A percentile compares a stretch with the other conserved stretches of the same genome.
These are phyloP conservation scores for Myrmophylax atrothorax DNA, from an alignment of 2,113 vertebrate genomes.

Conservation along the genomic window DNA sequence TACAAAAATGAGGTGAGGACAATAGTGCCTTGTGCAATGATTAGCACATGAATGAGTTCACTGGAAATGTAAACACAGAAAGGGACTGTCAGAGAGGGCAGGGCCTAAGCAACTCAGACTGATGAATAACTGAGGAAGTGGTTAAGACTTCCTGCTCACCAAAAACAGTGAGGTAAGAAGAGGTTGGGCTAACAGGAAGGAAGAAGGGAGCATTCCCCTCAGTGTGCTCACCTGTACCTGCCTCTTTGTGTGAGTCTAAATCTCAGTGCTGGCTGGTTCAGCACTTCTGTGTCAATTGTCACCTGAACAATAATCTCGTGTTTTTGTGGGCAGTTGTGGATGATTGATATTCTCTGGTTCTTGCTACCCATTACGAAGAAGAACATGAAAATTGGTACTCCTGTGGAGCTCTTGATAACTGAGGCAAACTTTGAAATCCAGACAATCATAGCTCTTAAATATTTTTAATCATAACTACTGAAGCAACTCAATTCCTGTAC, in stretches of 20 bases:
- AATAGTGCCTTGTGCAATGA: not conserved
- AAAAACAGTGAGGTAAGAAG: not conserved
- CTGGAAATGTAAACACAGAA: slow-evolving; percentile 1
- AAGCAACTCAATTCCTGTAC: not conserved
- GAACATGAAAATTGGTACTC: not conserved
- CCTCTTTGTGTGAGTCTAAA: not conserved
- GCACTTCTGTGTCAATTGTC: not conserved
- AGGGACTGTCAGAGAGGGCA: not conserved
- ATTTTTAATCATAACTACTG: not conserved
- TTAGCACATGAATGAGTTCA: not conserved
- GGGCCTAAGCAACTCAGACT: not conserved
- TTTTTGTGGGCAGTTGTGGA: not conserved
- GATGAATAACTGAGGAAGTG: slow-evolving; percentile 20
- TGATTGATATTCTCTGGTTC: not conserved
- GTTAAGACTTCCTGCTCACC: not conserved
- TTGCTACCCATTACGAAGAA: not conserved
- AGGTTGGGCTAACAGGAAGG: not conserved
- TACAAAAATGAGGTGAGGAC: not conserved
- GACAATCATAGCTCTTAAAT: not conserved
- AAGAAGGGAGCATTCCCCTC: not conserved
- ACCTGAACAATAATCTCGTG: not conserved
- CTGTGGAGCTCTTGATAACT: not conserved
- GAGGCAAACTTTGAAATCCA: not conserved
- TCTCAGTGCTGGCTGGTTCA: not conserved
- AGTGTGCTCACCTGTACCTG: fast-evolving